A percentile compares a stretch with the other conserved stretches of the same genome.
phyloP scores from a whole-genome alignment of 2,797 vertebrate species.

The Pseudochaenichthys georgianus region DNA sequence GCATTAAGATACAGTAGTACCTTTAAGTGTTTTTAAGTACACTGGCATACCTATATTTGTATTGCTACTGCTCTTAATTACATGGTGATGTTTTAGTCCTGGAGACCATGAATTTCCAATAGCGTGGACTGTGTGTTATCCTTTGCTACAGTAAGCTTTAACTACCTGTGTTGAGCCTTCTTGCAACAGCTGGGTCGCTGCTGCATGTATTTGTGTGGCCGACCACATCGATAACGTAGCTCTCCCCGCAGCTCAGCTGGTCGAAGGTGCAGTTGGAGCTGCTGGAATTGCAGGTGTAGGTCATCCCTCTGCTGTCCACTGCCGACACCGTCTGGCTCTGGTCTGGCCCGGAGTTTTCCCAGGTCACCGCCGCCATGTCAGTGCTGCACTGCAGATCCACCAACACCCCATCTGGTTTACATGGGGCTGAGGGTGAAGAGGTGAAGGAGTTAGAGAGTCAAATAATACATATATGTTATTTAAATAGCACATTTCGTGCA shows the following conservation, averaged over 20 bases:
- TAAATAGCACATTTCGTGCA: no score
- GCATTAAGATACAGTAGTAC: not conserved
- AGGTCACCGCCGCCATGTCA: slow-evolving; percentile 69
- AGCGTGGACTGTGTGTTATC: not conserved
- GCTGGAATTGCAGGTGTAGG: slow-evolving; percentile 70
- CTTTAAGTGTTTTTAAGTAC: not conserved
- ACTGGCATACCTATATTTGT: not conserved
- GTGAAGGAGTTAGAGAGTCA: not conserved
- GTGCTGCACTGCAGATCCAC: slow-evolving; percentile 75
- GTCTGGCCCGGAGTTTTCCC: slow-evolving; percentile 71
- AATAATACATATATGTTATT: no score
- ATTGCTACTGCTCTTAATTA: not conserved
- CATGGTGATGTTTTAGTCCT: not conserved
- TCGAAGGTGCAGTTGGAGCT: slow-evolving; percentile 75
- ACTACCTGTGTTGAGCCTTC: slow-evolving; percentile 74
- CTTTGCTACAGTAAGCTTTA: not conserved
- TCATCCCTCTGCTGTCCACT: slow-evolving; percentile 55
- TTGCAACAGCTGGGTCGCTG: slow-evolving; percentile 52
- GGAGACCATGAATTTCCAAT: not conserved
- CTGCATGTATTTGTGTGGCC: slow-evolving; percentile 75
- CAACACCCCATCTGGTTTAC: slow-evolving; percentile 58
- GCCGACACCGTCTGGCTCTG: slow-evolving; percentile 78
- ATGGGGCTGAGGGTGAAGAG: slow-evolving; percentile 76
- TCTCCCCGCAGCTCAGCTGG: slow-evolving; percentile 80
- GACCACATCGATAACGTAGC: slow-evolving; percentile 76